phyloP scores from a whole-genome alignment of 2,797 vertebrate genomes.

The Alectoris magna region DNA sequence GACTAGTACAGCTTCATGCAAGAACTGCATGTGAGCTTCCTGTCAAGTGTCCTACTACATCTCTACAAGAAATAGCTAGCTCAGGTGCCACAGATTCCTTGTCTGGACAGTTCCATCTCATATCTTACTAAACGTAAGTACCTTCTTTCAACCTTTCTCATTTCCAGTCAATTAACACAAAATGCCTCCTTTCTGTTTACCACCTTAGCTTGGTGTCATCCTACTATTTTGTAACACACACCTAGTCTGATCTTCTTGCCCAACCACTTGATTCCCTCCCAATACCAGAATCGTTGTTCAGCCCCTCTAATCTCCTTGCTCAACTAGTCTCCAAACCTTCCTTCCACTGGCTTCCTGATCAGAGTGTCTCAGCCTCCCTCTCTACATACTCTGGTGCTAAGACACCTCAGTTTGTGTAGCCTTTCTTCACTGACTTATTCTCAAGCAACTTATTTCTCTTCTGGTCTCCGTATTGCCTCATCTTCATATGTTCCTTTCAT shows the following conservation, averaged over 20 bases:
- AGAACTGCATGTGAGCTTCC: neutral
- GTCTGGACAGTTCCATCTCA: neutral
- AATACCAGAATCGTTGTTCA: neutral
- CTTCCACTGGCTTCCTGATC: neutral
- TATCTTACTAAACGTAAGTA: neutral
- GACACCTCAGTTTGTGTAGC: neutral
- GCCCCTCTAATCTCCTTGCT: neutral
- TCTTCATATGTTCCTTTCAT: neutral
- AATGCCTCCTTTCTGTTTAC: neutral
- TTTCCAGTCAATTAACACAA: neutral
- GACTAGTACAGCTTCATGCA: neutral
- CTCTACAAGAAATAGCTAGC: neutral
- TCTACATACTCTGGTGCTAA: neutral
- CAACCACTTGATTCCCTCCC: neutral
- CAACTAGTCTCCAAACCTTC: neutral
- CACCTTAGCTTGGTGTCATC: neutral
- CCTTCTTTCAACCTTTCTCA: neutral
- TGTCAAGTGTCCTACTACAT: neutral
- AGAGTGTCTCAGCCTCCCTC: neutral
- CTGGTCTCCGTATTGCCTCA: neutral
- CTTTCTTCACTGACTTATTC: neutral
- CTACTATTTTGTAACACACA: neutral
- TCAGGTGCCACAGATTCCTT: neutral
- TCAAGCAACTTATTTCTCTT: neutral
- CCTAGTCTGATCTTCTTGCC: neutral